Evolutionary conservation across 1,140 invertebrate genomes (phyloP), one percentile per base, ranked within the genome.

Genomic region (Sycophila sp.): DNA sequence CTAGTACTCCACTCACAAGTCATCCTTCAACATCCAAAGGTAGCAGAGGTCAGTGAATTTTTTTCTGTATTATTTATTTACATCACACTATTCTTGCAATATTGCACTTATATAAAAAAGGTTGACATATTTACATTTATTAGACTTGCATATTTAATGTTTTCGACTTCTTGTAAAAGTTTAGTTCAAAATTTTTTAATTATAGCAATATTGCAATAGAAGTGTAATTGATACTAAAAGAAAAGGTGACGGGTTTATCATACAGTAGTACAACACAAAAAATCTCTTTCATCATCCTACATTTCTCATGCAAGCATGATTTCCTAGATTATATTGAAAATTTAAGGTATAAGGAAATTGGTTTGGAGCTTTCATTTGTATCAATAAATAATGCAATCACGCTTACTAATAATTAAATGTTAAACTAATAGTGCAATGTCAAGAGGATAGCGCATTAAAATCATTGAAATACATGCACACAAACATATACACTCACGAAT

Each of bases 1-100:
- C 81, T 32, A 71, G 73, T 34, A 69, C 77, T 36, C 70, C 80
- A 42, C 72, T 81, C 60, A 78, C 81, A 76, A 85, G 78, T 79
- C 80, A 85, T 78, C 84, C 84, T 72, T 84, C 84, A 26, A 85
- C 85, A 47, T 86, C 85, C 3, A 78, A 81, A 76, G 82, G 81
- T 75, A 60, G 19, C 8, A 80, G 82, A 85, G 85, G 84, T 85
- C 69, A 79, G 82, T 80, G 45, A 22, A 73, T 66, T 49, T 69
- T 72, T 69, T 60, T 15, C 42, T 32, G 22, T 24, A n/a, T 30
- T 30, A 11, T 49, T 51, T n/a, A 28, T 32, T 59, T 47, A 10
- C 19, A 49, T 6, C 5, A 2, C 60, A 58, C 19, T 53, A 1
- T 1, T 60, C 10, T 34, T 69, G 24, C 22, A 69, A 63, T 69